Base-by-base conservation (phyloP, 2,797 vertebrate species). In the Catamblyrhynchus diadema region DNA sequence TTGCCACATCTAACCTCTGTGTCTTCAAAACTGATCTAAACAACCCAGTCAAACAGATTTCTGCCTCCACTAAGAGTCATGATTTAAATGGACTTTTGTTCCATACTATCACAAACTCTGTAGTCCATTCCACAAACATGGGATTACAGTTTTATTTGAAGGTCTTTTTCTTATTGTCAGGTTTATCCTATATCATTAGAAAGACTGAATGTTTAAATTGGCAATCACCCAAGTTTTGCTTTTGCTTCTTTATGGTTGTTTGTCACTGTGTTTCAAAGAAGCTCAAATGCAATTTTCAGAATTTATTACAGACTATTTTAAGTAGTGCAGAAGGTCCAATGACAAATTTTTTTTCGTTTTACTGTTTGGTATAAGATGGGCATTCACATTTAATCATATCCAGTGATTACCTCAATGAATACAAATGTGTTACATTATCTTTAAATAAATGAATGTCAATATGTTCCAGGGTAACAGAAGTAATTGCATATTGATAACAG, bases 401-500 rank as follows among this genome's bases (percentile, higher is more conserved):
- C 88, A 95, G 71, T 97, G 96, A 97, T 97, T 97, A 96, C 90
- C 66, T 97, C 97, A 96, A 92, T 97, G 97, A 98, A 98, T 98
- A 97, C 86, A 98, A 98, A 97, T 98, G 95, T 86, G 87, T 90
- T 97, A 96, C 81, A 97, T 97, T 98, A 97, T 96, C 88, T 96
- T 98, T 97, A 98, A 97, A 97, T 97, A 96, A 97, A 97, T 97
- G 96, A 97, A 97, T 97, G 91, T 95, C 97, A 98, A 61, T 97
- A 97, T 96, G 94, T 97, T 97, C 94, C 78, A 95, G 96, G 93
- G 96, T 97, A 98, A 97, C 91, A 95, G 88, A 97, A 97, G 92
- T 98, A 98, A 98, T 97, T 98, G 96, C 93, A 95, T 97, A 97
- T 97, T 97, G 98, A 97, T 98, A 98, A 97, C 90, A 97, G 96